These are phyloP conservation scores for rat (Rattus norvegicus) DNA, from an alignment of 2,113 vertebrate genomes.

Conservation along the genomic window GRCr8 NC_086019.1:173260001-173260500, in stretches of 20 bases:
- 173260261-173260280: background rate
- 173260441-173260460: background rate
- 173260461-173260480: background rate
- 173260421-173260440: background rate
- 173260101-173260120: background rate
- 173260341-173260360: background rate
- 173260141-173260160: too few species aligned
- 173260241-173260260: background rate
- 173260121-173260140: background rate
- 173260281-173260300: background rate
- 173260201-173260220: background rate
- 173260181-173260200: background rate
- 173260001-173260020: background rate
- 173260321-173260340: background rate
- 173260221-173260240: background rate
- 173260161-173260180: too few species aligned
- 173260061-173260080: background rate
- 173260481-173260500: background rate
- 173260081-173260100: background rate
- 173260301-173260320: background rate
- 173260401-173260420: constrained; percentile 5
- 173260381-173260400: constrained; percentile 16
- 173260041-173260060: background rate
- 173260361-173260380: background rate
- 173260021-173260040: background rate